phyloP scores from a whole-genome alignment of 2,888 invertebrate genomes.

The Clostera curtula region DNA sequence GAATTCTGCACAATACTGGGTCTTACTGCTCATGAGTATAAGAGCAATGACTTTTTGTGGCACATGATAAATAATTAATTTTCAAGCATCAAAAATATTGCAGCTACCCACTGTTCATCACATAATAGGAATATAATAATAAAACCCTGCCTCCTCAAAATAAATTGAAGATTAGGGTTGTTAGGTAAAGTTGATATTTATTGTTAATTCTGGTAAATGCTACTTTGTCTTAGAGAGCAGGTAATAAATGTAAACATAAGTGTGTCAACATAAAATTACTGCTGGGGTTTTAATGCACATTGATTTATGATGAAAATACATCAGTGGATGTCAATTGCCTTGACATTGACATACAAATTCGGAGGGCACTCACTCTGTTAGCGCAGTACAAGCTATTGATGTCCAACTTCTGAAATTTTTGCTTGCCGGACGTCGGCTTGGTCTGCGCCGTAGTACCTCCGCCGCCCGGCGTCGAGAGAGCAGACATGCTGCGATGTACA shows the following conservation, averaged over 20 bases:
- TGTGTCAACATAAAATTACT: too few relatives aligned
- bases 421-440: slow-evolving; percentile 83
- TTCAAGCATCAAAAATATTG: too few relatives aligned
- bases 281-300: too few relatives aligned
- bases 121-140: too few relatives aligned
- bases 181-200: too few relatives aligned
- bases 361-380: slow-evolving; percentile 79
- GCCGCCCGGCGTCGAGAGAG: slow-evolving; percentile 90
- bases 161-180: too few relatives aligned
- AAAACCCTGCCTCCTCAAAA: too few relatives aligned
- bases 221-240: background rate
- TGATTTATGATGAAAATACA: slow-evolving; percentile 1
- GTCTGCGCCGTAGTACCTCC: slow-evolving; percentile 74
- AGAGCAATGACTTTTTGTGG: too few relatives aligned
- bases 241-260: too few relatives aligned
- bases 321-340: slow-evolving; percentile 16
- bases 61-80: too few relatives aligned
- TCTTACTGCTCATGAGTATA: too few relatives aligned
- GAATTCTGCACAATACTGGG: slow-evolving; percentile 6
- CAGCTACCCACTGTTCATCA: too few relatives aligned
- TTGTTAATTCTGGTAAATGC: background rate
- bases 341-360: slow-evolving; percentile 11
- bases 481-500: slow-evolving; percentile 97
- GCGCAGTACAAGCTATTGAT: slow-evolving; percentile 97
- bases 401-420: slow-evolving; percentile 97